phyloP scores from a whole-genome alignment of 2,113 vertebrate genomes.

The Holacanthus passer region DNA sequence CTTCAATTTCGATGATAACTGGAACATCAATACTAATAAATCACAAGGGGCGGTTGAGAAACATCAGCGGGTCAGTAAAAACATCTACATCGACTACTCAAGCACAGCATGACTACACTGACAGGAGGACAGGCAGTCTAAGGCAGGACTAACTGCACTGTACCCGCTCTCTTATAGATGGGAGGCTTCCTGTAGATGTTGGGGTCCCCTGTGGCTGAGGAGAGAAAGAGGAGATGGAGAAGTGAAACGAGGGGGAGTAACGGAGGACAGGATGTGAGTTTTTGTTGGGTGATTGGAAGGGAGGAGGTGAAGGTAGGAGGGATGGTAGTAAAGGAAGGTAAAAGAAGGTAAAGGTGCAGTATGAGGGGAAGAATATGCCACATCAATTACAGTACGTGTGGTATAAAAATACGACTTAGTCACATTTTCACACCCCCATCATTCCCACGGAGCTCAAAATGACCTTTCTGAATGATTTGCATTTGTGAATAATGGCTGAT shows the following conservation, averaged over 20 bases:
- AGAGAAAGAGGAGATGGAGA: constrained; percentile 82
- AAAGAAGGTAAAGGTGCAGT: constrained; percentile 51
- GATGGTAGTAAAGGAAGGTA: constrained; percentile 35
- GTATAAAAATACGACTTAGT: constrained; percentile 42
- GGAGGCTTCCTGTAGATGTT: constrained; percentile 99
- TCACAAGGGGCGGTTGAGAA: constrained; percentile 14
- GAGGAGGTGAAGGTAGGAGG: constrained; percentile 46
- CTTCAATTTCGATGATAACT: constrained; percentile 38
- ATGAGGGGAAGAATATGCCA: constrained; percentile 42
- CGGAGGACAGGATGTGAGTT: constrained; percentile 48
- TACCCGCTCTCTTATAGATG: constrained; percentile 99
- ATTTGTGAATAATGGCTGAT: constrained; percentile 28
- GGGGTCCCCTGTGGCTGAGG: constrained; percentile 92
- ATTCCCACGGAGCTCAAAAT: constrained; percentile 18
- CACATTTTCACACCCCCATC: constrained; percentile 47
- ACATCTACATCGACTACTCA: constrained; percentile 51
- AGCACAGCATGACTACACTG: constrained; percentile 71
- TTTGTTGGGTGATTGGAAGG: constrained; percentile 57
- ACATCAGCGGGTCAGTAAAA: constrained; percentile 51
- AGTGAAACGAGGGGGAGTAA: constrained; percentile 64
- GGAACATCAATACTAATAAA: constrained; percentile 53
- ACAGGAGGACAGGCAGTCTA: constrained; percentile 76
- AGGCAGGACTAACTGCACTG: constrained; percentile 80
- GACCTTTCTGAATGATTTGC: constrained; percentile 30
- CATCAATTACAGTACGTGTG: constrained; percentile 43